phyloP scores from a whole-genome alignment of 2,113 vertebrate genomes.

The Eurypyga helias region DNA sequence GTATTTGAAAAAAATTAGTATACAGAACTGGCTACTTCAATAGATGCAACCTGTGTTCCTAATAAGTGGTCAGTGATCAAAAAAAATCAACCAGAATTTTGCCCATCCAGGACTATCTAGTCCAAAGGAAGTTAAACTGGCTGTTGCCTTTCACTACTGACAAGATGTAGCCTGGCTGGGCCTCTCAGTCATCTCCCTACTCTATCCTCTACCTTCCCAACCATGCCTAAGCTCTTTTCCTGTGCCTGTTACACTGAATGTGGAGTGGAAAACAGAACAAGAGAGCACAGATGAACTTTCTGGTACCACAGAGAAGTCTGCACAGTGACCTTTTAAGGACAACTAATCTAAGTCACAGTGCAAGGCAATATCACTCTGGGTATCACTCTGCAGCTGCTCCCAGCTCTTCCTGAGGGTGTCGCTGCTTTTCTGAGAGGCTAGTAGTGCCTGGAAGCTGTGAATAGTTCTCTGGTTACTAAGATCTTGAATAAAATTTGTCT shows the following conservation, averaged over 20 bases:
- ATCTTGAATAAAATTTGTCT: background rate
- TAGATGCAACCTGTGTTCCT: background rate
- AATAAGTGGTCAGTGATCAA: background rate
- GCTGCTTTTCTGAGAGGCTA: background rate
- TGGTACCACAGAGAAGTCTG: background rate
- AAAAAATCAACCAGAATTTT: background rate
- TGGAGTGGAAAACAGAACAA: background rate
- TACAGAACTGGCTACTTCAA: background rate
- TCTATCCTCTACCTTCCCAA: background rate
- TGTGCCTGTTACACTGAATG: background rate
- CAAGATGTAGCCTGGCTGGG: background rate
- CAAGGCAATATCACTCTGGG: background rate
- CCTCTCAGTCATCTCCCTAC: background rate
- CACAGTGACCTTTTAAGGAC: background rate
- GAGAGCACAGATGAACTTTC: background rate
- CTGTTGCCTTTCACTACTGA: background rate
- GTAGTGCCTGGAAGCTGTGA: background rate
- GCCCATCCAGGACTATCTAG: background rate
- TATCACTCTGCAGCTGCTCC: background rate
- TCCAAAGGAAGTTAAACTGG: background rate
- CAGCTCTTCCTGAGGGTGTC: background rate
- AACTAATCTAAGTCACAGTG: background rate
- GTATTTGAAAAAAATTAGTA: background rate
- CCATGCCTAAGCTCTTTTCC: background rate
- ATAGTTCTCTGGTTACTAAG: background rate